Percentiles rank a stretch among this genome's conserved stretches.
phyloP scores from a whole-genome alignment of 2,113 vertebrate species.

The Ammodytes dubius region DNA sequence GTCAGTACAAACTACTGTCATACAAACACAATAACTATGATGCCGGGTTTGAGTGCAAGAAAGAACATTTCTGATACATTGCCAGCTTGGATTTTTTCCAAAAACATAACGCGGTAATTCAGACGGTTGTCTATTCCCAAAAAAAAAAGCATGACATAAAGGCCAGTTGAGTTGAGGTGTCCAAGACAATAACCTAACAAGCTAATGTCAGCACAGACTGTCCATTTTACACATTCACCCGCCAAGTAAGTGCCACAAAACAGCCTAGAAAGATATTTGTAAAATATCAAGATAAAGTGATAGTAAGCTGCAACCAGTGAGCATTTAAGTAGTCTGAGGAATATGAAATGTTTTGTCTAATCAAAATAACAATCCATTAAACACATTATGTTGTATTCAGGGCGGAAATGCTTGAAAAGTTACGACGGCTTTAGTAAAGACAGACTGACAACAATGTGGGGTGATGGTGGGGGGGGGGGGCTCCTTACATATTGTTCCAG shows the following conservation, averaged over 20 bases:
- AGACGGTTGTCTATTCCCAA: conserved; percentile 5
- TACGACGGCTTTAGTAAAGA: background rate
- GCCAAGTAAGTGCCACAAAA: conserved; percentile 7
- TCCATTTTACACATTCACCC: background rate
- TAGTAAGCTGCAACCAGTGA: background rate
- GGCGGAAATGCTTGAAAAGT: conserved; percentile 5
- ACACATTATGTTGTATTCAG: background rate
- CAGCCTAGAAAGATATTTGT: background rate
- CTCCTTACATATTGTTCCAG: conserved; percentile 17
- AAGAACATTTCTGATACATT: background rate
- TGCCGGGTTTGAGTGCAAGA: background rate
- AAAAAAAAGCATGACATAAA: background rate
- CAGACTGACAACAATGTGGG: background rate
- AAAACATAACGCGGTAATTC: background rate
- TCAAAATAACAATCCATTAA: background rate
- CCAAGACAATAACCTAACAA: conserved; percentile 11
- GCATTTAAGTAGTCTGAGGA: background rate
- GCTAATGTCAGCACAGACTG: background rate
- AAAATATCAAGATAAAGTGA: background rate
- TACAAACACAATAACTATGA: background rate
- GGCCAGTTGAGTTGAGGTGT: background rate
- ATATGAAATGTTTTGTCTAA: background rate
- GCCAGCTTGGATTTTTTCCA: no score
- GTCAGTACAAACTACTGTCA: conserved; percentile 3
- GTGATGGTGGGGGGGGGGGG: background rate